phyloP scores from a whole-genome alignment of 1,140 invertebrate species.

The Melipona quadrifasciata region DNA sequence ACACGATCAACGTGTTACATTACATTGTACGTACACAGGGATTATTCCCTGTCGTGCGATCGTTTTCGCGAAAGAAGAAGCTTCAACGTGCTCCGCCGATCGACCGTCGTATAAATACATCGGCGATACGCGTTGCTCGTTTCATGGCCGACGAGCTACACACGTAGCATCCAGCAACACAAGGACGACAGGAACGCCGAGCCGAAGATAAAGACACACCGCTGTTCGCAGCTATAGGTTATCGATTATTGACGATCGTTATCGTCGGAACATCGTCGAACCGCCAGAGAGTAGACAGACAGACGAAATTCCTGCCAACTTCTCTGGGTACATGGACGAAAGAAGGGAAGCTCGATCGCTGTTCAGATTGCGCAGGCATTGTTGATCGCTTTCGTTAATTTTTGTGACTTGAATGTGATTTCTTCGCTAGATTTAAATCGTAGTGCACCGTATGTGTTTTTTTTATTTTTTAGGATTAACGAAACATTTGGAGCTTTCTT shows the following conservation, averaged over 20 bases:
- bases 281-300: not conserved
- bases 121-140: constrained; percentile 36
- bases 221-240: not conserved
- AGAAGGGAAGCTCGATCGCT: not conserved
- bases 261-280: not conserved
- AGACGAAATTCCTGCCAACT: not conserved
- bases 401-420: not conserved
- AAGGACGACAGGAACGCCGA: not conserved
- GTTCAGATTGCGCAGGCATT: not conserved
- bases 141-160: constrained; percentile 47
- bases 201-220: not conserved
- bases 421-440: not conserved
- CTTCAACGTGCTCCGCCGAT: constrained; percentile 43
- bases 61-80: constrained; percentile 55
- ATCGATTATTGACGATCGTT: constrained; percentile 4
- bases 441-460: no score
- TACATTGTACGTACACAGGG: constrained; percentile 5
- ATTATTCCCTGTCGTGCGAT: constrained; percentile 53
- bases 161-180: not conserved
- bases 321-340: not conserved
- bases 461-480: no score
- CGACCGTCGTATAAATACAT: constrained; percentile 58
- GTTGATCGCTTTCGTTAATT: constrained; percentile 18
- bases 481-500: no score
- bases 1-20: not conserved